phyloP scores from a whole-genome alignment of 2,888 invertebrate genomes.

The Polyommatus iphigenia region DNA sequence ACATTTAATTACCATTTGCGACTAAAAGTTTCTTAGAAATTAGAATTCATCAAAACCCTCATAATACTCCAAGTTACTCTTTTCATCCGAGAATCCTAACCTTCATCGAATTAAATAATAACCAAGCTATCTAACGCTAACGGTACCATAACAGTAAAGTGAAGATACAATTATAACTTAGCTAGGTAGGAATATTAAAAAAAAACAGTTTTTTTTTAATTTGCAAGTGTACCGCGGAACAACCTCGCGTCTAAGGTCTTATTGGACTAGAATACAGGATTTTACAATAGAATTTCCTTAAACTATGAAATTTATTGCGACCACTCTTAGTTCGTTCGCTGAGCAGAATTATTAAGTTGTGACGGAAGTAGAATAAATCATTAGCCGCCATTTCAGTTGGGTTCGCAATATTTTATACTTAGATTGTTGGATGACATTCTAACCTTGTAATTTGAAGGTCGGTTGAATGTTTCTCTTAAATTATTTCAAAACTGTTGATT shows the following conservation, averaged over 20 bases:
- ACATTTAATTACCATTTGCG: neutral
- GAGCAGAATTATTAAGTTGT: conserved; percentile 36
- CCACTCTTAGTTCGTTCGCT: conserved; percentile 33
- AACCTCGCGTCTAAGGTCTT: conserved; percentile 47
- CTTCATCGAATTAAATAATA: neutral
- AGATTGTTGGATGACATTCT: neutral
- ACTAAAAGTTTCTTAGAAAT: neutral
- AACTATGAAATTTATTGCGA: conserved; percentile 44
- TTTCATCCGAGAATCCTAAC: no score
- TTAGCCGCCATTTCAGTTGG: conserved; percentile 2
- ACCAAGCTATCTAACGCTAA: neutral
- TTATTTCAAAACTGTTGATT: neutral
- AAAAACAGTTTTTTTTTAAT: neutral
- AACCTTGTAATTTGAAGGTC: neutral
- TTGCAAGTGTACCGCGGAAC: conserved; percentile 47
- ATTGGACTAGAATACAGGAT: conserved; percentile 51
- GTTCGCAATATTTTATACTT: conserved; percentile 7
- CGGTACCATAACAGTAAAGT: neutral
- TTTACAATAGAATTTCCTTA: conserved; percentile 49
- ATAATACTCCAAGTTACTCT: no score
- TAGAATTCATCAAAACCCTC: no score
- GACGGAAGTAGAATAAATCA: conserved; percentile 30
- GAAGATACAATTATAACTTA: neutral
- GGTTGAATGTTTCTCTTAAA: neutral
- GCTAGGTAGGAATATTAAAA: neutral